These are phyloP conservation scores for Mya arenaria DNA, from an alignment of 1,140 invertebrate species.

Conservation along the genomic window DNA sequence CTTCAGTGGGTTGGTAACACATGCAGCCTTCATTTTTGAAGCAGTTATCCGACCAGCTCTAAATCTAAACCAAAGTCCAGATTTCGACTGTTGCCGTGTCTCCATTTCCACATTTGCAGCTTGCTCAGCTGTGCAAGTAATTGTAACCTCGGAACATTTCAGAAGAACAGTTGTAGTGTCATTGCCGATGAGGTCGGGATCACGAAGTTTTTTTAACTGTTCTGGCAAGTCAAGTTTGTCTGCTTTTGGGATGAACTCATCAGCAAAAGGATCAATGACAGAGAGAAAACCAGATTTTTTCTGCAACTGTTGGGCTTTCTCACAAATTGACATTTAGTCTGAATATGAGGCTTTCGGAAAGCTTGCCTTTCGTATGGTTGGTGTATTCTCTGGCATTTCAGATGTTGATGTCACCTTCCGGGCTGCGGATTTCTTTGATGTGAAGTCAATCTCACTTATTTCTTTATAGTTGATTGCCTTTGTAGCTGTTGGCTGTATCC, in stretches of 20 bases:
- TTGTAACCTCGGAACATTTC: not conserved
- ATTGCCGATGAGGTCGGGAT: not conserved
- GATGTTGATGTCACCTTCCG: no score
- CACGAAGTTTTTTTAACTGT: not conserved
- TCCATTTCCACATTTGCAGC: not conserved
- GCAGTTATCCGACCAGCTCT: conserved; percentile 26
- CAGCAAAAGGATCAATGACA: not conserved
- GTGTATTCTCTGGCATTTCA: no score
- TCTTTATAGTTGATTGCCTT: no score
- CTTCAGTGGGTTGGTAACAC: not conserved
- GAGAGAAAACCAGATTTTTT: conserved; percentile 18
- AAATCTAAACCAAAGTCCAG: conserved; percentile 23
- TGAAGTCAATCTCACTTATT: no score
- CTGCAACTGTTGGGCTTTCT: no score
- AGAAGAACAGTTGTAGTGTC: not conserved
- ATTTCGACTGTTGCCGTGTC: conserved; percentile 23
- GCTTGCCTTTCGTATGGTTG: no score
- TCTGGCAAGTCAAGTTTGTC: not conserved
- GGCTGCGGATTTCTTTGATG: no score
- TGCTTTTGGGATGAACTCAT: conserved; percentile 10
- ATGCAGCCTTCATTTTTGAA: not conserved
- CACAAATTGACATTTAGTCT: no score
- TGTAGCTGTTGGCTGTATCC: no score
- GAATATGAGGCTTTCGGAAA: no score
- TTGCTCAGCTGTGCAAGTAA: not conserved